Conservation (phyloP, 1,140 invertebrate genomes). For the Drosophila paulistorum region DNA sequence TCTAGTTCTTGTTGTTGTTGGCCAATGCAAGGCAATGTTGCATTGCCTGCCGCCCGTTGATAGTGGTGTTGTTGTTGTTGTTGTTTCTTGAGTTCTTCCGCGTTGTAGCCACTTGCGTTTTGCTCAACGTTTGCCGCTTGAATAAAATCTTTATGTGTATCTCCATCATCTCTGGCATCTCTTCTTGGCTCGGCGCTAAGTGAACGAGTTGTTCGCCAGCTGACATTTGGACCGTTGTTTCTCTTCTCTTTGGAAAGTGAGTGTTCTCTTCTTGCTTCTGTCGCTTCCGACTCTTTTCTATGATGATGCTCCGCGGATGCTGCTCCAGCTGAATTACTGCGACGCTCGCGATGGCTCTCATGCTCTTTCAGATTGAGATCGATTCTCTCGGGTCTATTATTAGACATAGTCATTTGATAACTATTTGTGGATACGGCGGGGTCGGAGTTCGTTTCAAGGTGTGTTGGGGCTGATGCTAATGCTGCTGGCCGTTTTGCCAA, state of each 20-base stretch:
- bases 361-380: conserved; percentile 32
- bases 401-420: conserved; percentile 83
- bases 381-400: conserved; percentile 69
- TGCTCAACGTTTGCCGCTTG: conserved; percentile 75
- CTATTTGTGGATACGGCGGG: conserved; percentile 77
- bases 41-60: conserved; percentile 42
- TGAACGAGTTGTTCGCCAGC: conserved; percentile 5
- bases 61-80: conserved; percentile 37
- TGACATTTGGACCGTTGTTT: not conserved
- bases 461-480: conserved; percentile 50
- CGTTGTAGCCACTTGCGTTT: conserved; percentile 46
- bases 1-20: conserved; percentile 43
- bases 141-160: conserved; percentile 54
- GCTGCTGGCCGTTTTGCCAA: conserved; percentile 9
- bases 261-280: conserved; percentile 11
- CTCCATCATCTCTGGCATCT: conserved; percentile 6
- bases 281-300: conserved; percentile 27
- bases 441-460: conserved; percentile 83
- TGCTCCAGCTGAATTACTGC: conserved; percentile 72
- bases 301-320: conserved; percentile 16
- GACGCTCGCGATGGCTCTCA: conserved; percentile 36
- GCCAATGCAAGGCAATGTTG: conserved; percentile 47
- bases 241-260: conserved; percentile 27
- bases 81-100: conserved; percentile 35
- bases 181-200: conserved; percentile 19